A percentile compares a stretch with the other conserved stretches of the same genome.
These are phyloP conservation scores for Leptoclinus maculatus DNA, from an alignment of 2,797 vertebrate species.

Conservation along the genomic window DNA sequence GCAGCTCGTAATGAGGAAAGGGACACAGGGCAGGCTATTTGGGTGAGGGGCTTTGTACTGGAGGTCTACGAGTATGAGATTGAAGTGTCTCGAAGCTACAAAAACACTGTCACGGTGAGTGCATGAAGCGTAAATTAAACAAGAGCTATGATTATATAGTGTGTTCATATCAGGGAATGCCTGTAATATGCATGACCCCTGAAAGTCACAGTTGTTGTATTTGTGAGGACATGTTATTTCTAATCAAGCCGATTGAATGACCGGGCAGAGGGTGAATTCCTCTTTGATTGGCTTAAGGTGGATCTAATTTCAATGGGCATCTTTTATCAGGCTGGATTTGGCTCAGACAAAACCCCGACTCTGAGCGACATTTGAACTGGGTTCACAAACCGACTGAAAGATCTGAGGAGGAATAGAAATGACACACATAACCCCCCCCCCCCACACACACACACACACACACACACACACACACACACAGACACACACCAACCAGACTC, in stretches of 20 bases:
- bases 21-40: constrained; percentile 93
- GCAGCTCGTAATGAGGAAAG: constrained; percentile 93
- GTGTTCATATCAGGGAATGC: background rate
- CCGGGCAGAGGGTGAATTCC: constrained; percentile 73
- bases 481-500: constrained; percentile 6
- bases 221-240: constrained; percentile 75
- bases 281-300: constrained; percentile 81
- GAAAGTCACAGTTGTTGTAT: constrained; percentile 73
- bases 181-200: constrained; percentile 29
- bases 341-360: constrained; percentile 74
- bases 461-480: constrained; percentile 7
- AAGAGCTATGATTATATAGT: background rate
- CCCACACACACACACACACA: constrained; percentile 11
- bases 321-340: constrained; percentile 83
- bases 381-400: constrained; percentile 83
- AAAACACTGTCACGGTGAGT: constrained; percentile 94
- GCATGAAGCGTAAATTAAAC: background rate
- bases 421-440: constrained; percentile 41
- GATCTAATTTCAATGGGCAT: constrained; percentile 84
- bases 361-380: constrained; percentile 83
- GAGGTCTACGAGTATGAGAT: constrained; percentile 92
- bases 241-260: constrained; percentile 81
- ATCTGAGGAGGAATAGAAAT: constrained; percentile 80
- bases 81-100: constrained; percentile 93
- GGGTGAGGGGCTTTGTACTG: constrained; percentile 94